Base-by-base conservation (phyloP, 2,888 invertebrate genomes). In the Marasmarcha lunaedactyla region DNA sequence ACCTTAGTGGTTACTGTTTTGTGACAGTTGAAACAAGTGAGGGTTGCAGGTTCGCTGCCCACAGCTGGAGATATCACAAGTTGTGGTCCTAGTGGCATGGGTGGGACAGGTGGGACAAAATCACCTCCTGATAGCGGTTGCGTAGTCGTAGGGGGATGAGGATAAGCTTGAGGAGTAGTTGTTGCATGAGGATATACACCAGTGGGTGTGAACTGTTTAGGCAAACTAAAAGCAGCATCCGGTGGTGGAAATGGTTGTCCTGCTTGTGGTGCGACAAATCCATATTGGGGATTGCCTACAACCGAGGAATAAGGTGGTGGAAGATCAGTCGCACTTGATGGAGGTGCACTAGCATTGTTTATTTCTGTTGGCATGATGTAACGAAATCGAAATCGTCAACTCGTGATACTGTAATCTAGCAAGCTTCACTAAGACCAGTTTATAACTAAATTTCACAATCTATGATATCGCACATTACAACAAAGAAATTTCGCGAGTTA, bases 271-370 rank as follows among this genome's bases (percentile, higher is more conserved):
- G 62, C 63, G 59, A 59, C 57, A 34, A 79, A 79, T 1, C 81
- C 81, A 49, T 81, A 79, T 42, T 71, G 74, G 14, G 71, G 66
- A 50, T 72, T 78, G 4, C 74, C 71, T 9, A 83, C 74, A 2
- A 83, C 81, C 13, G 77, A 63, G 1, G 81, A 72, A 50, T 83
- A 83, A 2, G 83, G 81, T 15, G 83, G 83, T 14, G 83, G 83
- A 47, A 79, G 66, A 63, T 83, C 83, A 46, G 71, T 71, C 35
- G 71, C 61, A 33, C 67, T 71, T 41, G 63, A 54, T 41, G 74
- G 58, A 36, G 52, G 54, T 43, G 47, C 46, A 49, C 48, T 59
- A 20, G 67, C 55, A 40, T 30, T 30, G 10, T 30, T 5, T 7
- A 7, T 7, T 5, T 20, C 7, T 20, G 20, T 20, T 20, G 20